phyloP scores from a whole-genome alignment of 2,888 invertebrate species.

The Agrochola lychnidis region DNA sequence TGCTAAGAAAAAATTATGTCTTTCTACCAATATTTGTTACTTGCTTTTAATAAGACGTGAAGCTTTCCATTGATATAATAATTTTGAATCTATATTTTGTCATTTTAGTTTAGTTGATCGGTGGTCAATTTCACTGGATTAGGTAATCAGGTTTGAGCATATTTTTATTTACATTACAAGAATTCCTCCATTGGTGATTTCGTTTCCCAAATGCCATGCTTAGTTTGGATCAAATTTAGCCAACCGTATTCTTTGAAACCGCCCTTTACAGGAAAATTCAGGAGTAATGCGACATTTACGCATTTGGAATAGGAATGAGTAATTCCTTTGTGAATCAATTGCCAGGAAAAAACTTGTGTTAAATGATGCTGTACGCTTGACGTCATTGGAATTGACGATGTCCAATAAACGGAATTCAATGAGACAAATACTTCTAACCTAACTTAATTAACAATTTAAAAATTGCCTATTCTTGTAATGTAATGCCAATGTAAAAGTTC shows the following conservation, averaged over 20 bases:
- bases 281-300: conserved; percentile 21
- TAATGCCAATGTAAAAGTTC: background rate
- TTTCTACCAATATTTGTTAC: conserved; percentile 19
- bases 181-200: background rate
- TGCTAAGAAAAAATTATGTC: background rate
- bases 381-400: conserved; percentile 48
- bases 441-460: conserved; percentile 4
- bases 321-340: conserved; percentile 57
- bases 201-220: background rate
- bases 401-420: conserved; percentile 28
- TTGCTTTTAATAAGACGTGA: background rate
- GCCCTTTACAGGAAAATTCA: conserved; percentile 18
- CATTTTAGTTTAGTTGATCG: background rate
- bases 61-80: conserved; percentile 14
- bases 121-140: background rate
- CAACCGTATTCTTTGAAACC: background rate
- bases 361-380: conserved; percentile 47
- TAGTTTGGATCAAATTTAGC: background rate
- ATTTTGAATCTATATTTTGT: background rate
- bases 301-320: conserved; percentile 51
- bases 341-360: conserved; percentile 60
- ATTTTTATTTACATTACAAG: background rate
- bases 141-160: background rate
- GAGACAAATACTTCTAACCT: background rate
- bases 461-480: conserved; percentile 2